Evolutionary conservation across 1,140 invertebrate species (phyloP).

Genomic region (Micrasema minimum): DNA sequence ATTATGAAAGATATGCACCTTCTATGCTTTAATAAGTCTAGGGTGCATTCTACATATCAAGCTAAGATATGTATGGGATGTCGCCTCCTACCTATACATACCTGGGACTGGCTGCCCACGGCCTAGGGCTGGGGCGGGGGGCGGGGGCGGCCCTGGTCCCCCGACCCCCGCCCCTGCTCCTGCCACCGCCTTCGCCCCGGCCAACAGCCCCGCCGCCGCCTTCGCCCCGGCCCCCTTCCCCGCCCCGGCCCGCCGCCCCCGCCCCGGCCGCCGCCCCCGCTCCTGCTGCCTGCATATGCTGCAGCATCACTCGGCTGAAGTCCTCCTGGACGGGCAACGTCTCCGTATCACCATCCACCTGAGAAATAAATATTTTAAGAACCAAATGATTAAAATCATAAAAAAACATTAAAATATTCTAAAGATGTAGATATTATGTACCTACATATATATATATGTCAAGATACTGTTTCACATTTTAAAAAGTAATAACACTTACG

Average conservation of each 20-base stretch:
- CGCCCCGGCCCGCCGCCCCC: constrained; percentile 41
- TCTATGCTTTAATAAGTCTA: too few relatives aligned
- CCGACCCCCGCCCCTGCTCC: constrained; percentile 50
- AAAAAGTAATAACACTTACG: constrained; percentile 65
- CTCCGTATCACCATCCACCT: constrained; percentile 86
- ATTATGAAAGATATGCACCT: too few relatives aligned
- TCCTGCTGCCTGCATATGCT: constrained; percentile 70
- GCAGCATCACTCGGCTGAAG: constrained; percentile 75
- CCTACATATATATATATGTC: too few relatives aligned
- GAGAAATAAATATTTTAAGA: constrained; percentile 21
- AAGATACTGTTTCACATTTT: too few relatives aligned
- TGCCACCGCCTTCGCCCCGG: constrained; percentile 60
- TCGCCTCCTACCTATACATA: constrained; percentile 41
- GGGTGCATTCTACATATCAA: constrained; percentile 16
- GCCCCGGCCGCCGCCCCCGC: constrained; percentile 49
- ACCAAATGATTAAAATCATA: too few relatives aligned
- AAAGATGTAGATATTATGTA: too few relatives aligned
- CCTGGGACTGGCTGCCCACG: constrained; percentile 35
- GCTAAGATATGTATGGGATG: constrained; percentile 26
- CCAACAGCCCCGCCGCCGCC: constrained; percentile 38
- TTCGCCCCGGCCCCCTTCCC: constrained; percentile 52
- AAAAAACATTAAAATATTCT: too few relatives aligned
- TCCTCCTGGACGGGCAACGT: constrained; percentile 78
- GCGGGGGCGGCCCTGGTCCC: constrained; percentile 31
- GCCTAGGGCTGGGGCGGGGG: not conserved